Conservation (phyloP, 2,113 vertebrate species). For the Pandion haliaetus region DNA sequence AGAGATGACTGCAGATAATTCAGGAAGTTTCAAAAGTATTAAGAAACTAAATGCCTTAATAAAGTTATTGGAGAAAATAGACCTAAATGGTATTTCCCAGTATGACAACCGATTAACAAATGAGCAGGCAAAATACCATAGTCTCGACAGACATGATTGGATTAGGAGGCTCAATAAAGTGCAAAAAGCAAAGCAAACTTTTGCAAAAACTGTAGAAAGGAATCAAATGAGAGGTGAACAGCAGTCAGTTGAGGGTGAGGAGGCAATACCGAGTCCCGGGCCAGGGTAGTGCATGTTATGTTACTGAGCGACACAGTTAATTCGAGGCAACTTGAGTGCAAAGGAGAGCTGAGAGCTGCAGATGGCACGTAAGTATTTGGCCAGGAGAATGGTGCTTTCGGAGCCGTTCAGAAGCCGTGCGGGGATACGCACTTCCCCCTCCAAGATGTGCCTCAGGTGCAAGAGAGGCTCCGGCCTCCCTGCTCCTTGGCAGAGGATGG, state of each 20-base stretch:
- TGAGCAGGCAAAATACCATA: background rate
- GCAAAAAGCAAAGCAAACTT: background rate
- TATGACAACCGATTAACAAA: background rate
- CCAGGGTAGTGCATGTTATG: fast-evolving
- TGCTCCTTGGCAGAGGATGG: background rate
- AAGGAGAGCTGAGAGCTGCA: background rate
- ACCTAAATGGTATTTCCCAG: background rate
- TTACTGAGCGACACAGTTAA: background rate
- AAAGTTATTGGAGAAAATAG: background rate
- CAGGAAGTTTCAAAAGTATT: background rate
- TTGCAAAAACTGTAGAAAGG: background rate
- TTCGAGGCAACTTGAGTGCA: background rate
- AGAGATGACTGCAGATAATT: background rate
- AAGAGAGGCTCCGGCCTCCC: background rate
- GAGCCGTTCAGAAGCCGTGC: background rate
- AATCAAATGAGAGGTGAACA: background rate
- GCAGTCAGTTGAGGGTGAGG: background rate
- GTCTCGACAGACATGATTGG: background rate
- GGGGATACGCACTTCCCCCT: too few relatives aligned
- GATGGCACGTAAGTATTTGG: background rate
- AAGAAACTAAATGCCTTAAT: background rate
- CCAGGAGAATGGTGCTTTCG: background rate
- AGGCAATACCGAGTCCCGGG: background rate
- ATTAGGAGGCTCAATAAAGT: background rate
- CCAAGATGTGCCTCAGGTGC: background rate